Evolutionary conservation across 2,888 invertebrate genomes (phyloP).

Genomic region (Caprella mutica): DNA sequence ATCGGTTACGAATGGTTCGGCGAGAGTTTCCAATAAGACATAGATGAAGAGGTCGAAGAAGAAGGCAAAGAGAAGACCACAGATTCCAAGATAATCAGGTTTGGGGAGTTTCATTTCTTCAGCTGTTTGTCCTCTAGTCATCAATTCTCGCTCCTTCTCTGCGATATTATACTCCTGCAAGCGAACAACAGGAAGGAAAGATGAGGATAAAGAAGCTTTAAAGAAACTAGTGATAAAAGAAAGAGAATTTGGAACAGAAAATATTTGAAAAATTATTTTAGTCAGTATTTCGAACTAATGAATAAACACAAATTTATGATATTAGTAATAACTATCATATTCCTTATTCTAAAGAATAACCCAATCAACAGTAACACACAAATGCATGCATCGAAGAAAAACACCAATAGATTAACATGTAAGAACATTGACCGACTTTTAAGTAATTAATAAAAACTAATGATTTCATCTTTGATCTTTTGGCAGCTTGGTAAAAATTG

Average conservation of each 20-base stretch:
- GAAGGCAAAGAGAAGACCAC: constrained; percentile 17
- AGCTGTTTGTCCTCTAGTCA: neutral
- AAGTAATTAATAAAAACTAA: no score
- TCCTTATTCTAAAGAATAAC: neutral
- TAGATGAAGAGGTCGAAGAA: constrained; percentile 25
- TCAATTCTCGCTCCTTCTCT: constrained; percentile 20
- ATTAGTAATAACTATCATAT: neutral
- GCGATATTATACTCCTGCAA: constrained; percentile 28
- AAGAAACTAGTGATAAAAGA: neutral
- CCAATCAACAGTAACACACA: neutral
- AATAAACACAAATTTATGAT: neutral
- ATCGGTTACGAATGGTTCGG: constrained; percentile 70
- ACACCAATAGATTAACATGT: no score
- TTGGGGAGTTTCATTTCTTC: constrained; percentile 18
- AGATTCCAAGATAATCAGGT: constrained; percentile 11
- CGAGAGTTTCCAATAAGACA: constrained; percentile 27
- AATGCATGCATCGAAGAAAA: no score
- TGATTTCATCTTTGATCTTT: no score
- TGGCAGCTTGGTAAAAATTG: no score
- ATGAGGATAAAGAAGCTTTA: neutral
- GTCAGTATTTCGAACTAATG: neutral
- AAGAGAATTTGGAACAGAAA: neutral
- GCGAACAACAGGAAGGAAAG: neutral
- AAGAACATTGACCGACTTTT: no score
- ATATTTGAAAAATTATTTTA: neutral